Evolutionary conservation across 2,797 vertebrate genomes (phyloP).

Genomic region (Discoglossus pictus): DNA sequence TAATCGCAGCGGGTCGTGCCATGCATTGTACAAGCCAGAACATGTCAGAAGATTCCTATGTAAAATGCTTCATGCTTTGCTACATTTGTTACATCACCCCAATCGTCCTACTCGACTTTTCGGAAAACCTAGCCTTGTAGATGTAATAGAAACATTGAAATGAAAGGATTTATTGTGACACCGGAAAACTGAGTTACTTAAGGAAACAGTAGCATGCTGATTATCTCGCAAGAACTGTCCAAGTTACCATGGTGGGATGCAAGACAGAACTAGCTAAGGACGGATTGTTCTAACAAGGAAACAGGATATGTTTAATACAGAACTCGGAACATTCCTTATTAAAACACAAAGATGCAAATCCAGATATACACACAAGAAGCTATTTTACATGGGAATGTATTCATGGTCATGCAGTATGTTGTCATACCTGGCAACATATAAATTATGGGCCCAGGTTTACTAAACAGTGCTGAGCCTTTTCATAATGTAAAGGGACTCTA

Average conservation of each 20-base stretch:
- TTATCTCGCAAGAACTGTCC: conserved; percentile 30
- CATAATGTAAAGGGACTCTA: no score
- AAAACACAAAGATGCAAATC: no score
- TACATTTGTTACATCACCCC: conserved; percentile 32
- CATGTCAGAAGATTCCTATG: conserved; percentile 17
- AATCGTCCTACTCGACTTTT: background rate
- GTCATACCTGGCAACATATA: no score
- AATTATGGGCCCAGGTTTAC: no score
- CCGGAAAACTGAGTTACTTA: conserved; percentile 20
- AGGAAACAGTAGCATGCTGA: conserved; percentile 36
- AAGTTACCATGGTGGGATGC: conserved; percentile 27
- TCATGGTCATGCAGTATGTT: no score
- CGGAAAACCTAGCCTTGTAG: conserved; percentile 2
- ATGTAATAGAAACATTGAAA: conserved; percentile 28
- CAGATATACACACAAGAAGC: no score
- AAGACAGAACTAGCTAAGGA: conserved; percentile 29
- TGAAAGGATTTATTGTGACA: conserved; percentile 42
- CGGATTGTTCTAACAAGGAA: conserved; percentile 31
- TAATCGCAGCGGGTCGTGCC: background rate
- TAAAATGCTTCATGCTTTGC: background rate
- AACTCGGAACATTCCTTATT: conserved; percentile 10
- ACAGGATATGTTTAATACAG: conserved; percentile 3
- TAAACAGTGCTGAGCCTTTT: no score
- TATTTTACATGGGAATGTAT: no score
- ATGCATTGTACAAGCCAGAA: conserved; percentile 27